Percentiles rank a stretch among this genome's conserved stretches.
Evolutionary conservation across 2,113 vertebrate species (phyloP).

Genomic region (Chlamydotis undulata): DNA sequence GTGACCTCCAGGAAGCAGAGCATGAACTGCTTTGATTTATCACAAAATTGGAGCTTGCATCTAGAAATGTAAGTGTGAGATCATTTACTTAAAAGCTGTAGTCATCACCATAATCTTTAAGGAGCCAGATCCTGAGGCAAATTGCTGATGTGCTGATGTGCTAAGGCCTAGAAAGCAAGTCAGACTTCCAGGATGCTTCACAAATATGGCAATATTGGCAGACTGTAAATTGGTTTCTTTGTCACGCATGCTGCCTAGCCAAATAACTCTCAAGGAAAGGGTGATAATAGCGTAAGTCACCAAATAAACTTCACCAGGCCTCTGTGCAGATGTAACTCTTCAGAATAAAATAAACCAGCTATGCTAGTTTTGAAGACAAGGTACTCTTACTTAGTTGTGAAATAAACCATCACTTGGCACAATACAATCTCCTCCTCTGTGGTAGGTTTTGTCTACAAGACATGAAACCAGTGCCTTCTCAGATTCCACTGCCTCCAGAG

Average conservation of each 20-base stretch:
- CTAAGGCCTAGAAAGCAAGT: slow-evolving; percentile 12
- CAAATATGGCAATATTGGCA: slow-evolving; percentile 23
- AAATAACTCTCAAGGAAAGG: slow-evolving; percentile 16
- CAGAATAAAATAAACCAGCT: slow-evolving; percentile 19
- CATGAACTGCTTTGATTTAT: slow-evolving; percentile 70
- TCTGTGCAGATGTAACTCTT: not conserved
- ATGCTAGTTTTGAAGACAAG: slow-evolving; percentile 30
- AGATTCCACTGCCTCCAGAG: not conserved
- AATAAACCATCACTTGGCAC: not conserved
- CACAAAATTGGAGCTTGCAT: slow-evolving; percentile 66
- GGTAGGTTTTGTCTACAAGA: rapidly evolving
- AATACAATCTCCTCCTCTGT: not conserved
- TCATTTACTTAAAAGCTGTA: slow-evolving; percentile 63
- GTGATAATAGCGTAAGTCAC: slow-evolving; percentile 4
- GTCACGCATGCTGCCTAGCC: not conserved
- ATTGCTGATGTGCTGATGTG: slow-evolving; percentile 48
- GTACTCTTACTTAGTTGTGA: not conserved
- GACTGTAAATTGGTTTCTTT: slow-evolving; percentile 45
- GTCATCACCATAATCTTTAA: slow-evolving; percentile 60
- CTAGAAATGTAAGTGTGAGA: slow-evolving; percentile 61
- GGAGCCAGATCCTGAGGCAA: slow-evolving; percentile 55
- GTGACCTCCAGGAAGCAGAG: slow-evolving; percentile 63
- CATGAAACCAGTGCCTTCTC: not conserved
- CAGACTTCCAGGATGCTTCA: not conserved
- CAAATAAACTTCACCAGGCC: slow-evolving; percentile 16